Conservation (phyloP, 2,797 vertebrate species). For the Acrocephalus scirpaceus region DNA sequence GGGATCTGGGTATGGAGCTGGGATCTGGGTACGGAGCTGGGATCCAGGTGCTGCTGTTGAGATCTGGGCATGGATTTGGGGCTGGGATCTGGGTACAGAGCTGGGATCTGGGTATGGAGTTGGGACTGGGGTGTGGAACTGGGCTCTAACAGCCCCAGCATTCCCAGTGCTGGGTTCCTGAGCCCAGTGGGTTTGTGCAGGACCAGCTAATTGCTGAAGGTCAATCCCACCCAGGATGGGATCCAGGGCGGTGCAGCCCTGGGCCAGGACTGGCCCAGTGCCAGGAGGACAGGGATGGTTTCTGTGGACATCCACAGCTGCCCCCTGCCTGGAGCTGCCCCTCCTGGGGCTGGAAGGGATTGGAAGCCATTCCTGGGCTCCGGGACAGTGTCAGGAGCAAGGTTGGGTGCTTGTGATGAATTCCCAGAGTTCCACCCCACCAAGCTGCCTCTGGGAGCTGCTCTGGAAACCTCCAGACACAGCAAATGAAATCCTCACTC, state of each 20-base stretch:
- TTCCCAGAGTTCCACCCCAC: not conserved
- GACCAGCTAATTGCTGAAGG: accelerated
- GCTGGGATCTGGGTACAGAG: accelerated
- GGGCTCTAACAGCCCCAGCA: not conserved
- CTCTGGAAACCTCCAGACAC: not conserved
- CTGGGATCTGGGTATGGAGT: accelerated
- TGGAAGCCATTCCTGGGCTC: not conserved
- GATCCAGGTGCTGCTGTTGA: not conserved
- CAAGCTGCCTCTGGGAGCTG: not conserved
- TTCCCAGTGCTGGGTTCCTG: not conserved
- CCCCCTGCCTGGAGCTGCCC: not conserved
- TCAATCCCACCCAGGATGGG: not conserved
- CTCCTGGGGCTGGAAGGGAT: not conserved
- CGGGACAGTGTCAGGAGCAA: not conserved
- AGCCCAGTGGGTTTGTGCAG: not conserved
- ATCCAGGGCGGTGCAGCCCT: accelerated
- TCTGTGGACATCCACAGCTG: not conserved
- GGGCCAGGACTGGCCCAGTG: not conserved
- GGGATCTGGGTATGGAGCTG: no score
- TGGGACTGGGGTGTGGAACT: accelerated
- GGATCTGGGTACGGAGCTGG: no score
- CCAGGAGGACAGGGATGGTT: not conserved
- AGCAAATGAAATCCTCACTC: accelerated
- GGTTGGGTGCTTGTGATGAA: not conserved
- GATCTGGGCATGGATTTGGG: not conserved